Conservation (phyloP, 2,888 invertebrate genomes). For the Litoditis marina region DNA sequence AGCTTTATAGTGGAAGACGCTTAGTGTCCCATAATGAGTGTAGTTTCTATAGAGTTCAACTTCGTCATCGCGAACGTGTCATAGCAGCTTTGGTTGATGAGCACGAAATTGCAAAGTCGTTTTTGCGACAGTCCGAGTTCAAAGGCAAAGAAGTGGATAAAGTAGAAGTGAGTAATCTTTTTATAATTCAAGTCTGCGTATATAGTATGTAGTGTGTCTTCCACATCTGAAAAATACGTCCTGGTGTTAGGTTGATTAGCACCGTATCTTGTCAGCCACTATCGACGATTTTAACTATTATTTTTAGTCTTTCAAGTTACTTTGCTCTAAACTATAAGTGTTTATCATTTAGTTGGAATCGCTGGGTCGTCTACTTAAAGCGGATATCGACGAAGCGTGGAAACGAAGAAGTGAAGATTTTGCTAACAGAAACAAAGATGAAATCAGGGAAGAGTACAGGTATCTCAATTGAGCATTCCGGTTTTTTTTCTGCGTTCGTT, state of each 20-base stretch:
- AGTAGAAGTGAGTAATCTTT: constrained; percentile 29
- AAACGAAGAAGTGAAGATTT: constrained; percentile 21
- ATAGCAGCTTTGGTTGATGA: constrained; percentile 45
- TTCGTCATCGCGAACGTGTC: constrained; percentile 34
- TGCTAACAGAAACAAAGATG: constrained; percentile 29
- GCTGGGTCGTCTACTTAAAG: constrained; percentile 42
- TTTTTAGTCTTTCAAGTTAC: too few species aligned
- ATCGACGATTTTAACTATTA: constrained; percentile 2
- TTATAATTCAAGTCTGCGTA: too few species aligned
- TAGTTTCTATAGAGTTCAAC: constrained; percentile 31
- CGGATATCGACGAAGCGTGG: constrained; percentile 52
- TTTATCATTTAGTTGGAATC: constrained; percentile 24
- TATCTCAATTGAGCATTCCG: too few species aligned
- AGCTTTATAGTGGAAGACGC: too few species aligned
- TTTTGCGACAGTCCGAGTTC: constrained; percentile 52
- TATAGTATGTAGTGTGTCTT: too few species aligned
- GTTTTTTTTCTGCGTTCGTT: too few species aligned
- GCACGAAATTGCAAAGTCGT: constrained; percentile 55
- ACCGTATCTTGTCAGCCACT: too few species aligned
- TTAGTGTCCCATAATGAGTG: background rate
- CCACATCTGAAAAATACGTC: too few species aligned
- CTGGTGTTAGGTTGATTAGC: too few species aligned
- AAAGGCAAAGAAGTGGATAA: constrained; percentile 28
- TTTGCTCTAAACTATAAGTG: too few species aligned
- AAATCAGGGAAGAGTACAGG: constrained; percentile 48